These are phyloP conservation scores for Petrolisthes manimaculis DNA, from an alignment of 2,888 invertebrate species.

Conservation along the genomic window DNA sequence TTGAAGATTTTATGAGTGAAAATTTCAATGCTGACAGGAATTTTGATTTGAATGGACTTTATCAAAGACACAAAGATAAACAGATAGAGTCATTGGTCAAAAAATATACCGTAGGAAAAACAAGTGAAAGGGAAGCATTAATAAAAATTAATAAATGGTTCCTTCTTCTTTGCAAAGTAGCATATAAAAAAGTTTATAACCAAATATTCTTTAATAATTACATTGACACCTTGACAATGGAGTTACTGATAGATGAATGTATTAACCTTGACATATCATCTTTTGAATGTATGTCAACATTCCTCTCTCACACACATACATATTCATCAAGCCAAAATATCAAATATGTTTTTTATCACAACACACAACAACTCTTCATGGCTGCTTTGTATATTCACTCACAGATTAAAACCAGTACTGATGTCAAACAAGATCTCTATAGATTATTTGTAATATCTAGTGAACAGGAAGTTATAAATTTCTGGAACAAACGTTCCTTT, in stretches of 20 bases:
- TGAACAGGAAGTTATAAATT: neutral
- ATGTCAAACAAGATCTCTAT: neutral
- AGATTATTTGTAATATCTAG: neutral
- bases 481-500: neutral
- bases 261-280: conserved; percentile 23
- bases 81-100: neutral
- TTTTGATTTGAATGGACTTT: conserved; percentile 19
- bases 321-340: neutral
- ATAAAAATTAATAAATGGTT: conserved; percentile 26
- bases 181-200: neutral
- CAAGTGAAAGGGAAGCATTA: conserved; percentile 1
- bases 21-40: neutral
- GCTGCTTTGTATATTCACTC: neutral
- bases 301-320: neutral
- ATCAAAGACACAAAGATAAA: neutral
- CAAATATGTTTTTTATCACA: conserved; percentile 11
- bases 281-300: conserved; percentile 15
- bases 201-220: neutral
- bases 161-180: conserved; percentile 5
- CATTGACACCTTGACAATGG: neutral
- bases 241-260: conserved; percentile 14
- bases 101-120: neutral
- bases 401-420: neutral
- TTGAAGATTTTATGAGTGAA: neutral
- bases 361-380: conserved; percentile 18